Evolutionary conservation across 2,797 vertebrate species (phyloP).

Genomic region (Benthosema pterotum): DNA sequence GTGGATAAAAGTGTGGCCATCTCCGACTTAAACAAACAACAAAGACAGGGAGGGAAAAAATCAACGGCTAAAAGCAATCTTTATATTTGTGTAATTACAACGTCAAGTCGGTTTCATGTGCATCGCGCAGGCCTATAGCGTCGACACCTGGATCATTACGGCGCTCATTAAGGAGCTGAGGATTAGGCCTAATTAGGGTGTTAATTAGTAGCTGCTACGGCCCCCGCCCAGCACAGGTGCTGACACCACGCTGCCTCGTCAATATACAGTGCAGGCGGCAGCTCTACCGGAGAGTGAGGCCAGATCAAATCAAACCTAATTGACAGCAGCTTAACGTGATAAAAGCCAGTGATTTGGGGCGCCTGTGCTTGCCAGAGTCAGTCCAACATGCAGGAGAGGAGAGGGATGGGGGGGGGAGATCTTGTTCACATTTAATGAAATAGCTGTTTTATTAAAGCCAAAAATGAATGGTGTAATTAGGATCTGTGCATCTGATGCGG

Average conservation of each 20-base stretch:
- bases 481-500: slow-evolving; percentile 10
- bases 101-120: slow-evolving; percentile 23
- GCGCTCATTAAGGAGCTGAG: slow-evolving; percentile 68
- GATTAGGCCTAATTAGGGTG: slow-evolving; percentile 77
- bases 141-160: slow-evolving; percentile 69
- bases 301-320: slow-evolving; percentile 77
- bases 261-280: slow-evolving; percentile 58
- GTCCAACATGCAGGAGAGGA: slow-evolving; percentile 32
- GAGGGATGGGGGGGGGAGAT: background rate
- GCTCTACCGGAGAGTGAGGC: slow-evolving; percentile 44
- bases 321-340: slow-evolving; percentile 76
- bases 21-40: background rate
- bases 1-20: too few species aligned
- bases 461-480: too few species aligned
- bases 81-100: background rate
- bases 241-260: slow-evolving; percentile 52
- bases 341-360: slow-evolving; percentile 64
- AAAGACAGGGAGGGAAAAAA: background rate
- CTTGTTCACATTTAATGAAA: slow-evolving; percentile 45
- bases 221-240: slow-evolving; percentile 61
- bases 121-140: slow-evolving; percentile 36
- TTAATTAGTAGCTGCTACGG: slow-evolving; percentile 72
- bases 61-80: background rate
- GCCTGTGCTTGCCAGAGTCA: slow-evolving; percentile 53
- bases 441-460: slow-evolving; percentile 20